phyloP scores from a whole-genome alignment of 2,797 vertebrate genomes.

The Adelosebastes latens region DNA sequence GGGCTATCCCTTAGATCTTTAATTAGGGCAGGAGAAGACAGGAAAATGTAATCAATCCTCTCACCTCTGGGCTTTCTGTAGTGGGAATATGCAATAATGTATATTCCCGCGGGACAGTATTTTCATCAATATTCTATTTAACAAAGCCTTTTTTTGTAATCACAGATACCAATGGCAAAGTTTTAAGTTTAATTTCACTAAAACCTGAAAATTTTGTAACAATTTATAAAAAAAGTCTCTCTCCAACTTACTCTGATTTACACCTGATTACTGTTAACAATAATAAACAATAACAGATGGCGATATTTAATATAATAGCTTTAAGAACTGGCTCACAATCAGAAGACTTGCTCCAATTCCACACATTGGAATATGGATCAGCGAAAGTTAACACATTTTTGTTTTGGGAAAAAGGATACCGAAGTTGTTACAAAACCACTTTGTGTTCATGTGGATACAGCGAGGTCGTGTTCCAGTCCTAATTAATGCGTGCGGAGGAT shows the following conservation, averaged over 20 bases:
- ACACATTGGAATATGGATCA: conserved; percentile 1
- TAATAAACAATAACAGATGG: not conserved
- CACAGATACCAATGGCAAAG: not conserved
- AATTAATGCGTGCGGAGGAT: conserved; percentile 87
- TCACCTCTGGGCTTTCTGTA: conserved; percentile 65
- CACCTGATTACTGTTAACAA: not conserved
- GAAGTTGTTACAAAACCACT: conserved; percentile 43
- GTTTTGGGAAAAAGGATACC: not conserved
- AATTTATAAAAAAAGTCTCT: not conserved
- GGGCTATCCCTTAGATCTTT: conserved; percentile 72
- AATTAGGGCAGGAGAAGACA: conserved; percentile 74
- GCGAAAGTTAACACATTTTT: not conserved
- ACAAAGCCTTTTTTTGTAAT: conserved; percentile 33
- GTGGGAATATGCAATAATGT: conserved; percentile 70
- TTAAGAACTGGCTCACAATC: not conserved
- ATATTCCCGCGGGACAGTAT: conserved; percentile 40
- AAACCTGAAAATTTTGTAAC: not conserved
- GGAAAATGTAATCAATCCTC: conserved; percentile 78
- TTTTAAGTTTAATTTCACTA: not conserved
- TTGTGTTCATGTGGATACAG: conserved; percentile 85
- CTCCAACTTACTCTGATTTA: not conserved
- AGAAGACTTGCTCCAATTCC: not conserved
- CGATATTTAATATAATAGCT: not conserved
- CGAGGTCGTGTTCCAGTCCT: conserved; percentile 85
- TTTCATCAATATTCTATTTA: conserved; percentile 68